Evolutionary conservation across 2,888 invertebrate genomes (phyloP), one percentile per base, ranked within the genome.

Genomic region (Morpho achilles): DNA sequence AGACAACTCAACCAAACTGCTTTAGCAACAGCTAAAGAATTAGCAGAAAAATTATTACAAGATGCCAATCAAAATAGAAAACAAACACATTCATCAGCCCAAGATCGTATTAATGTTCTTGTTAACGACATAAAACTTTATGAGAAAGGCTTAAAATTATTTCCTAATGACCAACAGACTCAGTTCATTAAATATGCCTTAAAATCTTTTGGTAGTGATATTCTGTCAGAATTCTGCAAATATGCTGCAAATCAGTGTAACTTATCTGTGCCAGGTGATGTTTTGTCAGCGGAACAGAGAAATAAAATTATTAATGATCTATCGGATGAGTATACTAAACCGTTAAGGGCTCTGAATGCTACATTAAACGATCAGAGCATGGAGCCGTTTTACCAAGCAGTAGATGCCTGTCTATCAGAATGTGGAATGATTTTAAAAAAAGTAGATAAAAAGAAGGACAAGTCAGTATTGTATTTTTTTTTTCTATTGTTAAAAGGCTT

Each of bases 381-480:
- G 58, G 98, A 98, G 57, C 94, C 95, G 5, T 98, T 98, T 79
- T 92, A 96, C 68, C 90, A 91, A 67, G 91, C 93, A n/a, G 89
- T 95, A 46, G 97, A 98, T 71, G 80, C 92, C 1, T 94, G 95
- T 50, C 85, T 98, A 67, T 85, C 92, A 16, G 88, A 92, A 53
- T 95, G 95, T 76, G 94, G 95, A 61, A 94, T 97, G 93, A 94
- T 96, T 67, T 83, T 97, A 63, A 96, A 95, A 73, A 98, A 98
- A 82, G 92, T 95, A 63, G 98, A 98, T 77, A 98, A 97, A 80
- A 98, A 97, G 78, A 96, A 96, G 76, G 95, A 96, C 77, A 93
- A 87, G 91, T 91, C 72, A 72, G 82, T 81, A 60, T 59, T 8
- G 47, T 44, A 10, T 39, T 39, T 48, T 49, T 16, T 3, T 45